Base-by-base conservation (phyloP, 2,113 vertebrate genomes). In the Hydrolagus affinis region DNA sequence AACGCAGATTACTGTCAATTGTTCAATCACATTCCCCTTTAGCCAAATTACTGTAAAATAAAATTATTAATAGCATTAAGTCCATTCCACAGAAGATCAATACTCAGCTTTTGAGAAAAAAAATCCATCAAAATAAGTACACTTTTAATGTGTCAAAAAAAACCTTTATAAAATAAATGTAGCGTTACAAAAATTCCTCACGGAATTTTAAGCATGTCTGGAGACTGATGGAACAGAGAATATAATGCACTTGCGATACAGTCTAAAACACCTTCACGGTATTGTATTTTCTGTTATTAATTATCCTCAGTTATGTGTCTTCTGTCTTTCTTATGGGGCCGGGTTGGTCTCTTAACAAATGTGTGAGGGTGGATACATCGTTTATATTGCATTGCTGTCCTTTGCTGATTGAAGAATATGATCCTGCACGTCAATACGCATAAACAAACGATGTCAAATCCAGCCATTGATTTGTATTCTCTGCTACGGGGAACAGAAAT, bases 121-220 rank as follows among this genome's bases (percentile, higher is more conserved):
- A 56, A 75, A 64, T 64, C 23, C n/a, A 80, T 80, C 59, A 64
- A 64, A 60, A 80, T 15, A 28, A 17, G 9, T 64, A 23, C 11
- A 6, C 23, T 62, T 80, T 30, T 64, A 80, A 80, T 28, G 23
- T 44, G 44, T 44, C 7, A 3, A 25, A 25, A 80, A 60, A 28
- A 12, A 30, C 62, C 17, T 80, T 28, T 60, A 25, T 28, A 9
- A 25, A 64, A 28, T 12, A 62, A 80, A 64, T 62, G 25, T 60
- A 77, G 59, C 11, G 57, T 77, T 77, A 23, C 44, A 77, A n/a
- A 8, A n/a, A 10, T 30, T 59, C 56, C 59, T 15, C 17, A 56
- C 19, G 74, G 74, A 80, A 25, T 62, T 80, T 80, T 23, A 80
- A 64, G 28, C 76, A 80, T 62, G 23, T 64, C 17, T 30, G 62